Conservation (phyloP, 2,888 invertebrate genomes). For the Didymodactylos carnosus region DNA sequence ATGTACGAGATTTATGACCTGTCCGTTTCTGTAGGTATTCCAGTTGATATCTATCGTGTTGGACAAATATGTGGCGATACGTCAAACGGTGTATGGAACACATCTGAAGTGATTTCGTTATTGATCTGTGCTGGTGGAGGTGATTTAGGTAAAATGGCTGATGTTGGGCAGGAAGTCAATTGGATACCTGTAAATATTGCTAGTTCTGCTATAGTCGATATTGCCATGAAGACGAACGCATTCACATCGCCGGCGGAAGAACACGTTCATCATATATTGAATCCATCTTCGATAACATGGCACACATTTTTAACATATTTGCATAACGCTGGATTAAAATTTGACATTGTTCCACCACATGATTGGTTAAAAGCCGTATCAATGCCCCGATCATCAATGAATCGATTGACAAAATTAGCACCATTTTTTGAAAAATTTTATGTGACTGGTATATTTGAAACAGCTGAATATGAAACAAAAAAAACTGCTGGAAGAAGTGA, state of each 20-base stretch:
- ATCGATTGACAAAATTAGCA: not conserved
- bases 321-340: not conserved
- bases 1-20: too few species aligned
- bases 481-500: not conserved
- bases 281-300: not conserved
- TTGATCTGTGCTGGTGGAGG: not conserved
- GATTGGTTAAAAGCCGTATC: not conserved
- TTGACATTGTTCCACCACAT: not conserved
- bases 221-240: not conserved
- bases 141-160: not conserved
- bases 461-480: not conserved
- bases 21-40: not conserved
- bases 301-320: not conserved
- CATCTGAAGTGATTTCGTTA: not conserved
- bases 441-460: too few species aligned
- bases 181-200: not conserved
- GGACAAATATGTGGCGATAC: not conserved
- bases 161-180: not conserved
- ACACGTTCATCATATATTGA: not conserved
- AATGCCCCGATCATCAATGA: not conserved
- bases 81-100: not conserved
- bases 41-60: not conserved
- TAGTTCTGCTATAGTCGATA: not conserved
- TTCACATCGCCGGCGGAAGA: not conserved
- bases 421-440: not conserved